These are phyloP conservation scores for Acridotheres tristis DNA, from an alignment of 2,797 vertebrate genomes.

Conservation along the genomic window DNA sequence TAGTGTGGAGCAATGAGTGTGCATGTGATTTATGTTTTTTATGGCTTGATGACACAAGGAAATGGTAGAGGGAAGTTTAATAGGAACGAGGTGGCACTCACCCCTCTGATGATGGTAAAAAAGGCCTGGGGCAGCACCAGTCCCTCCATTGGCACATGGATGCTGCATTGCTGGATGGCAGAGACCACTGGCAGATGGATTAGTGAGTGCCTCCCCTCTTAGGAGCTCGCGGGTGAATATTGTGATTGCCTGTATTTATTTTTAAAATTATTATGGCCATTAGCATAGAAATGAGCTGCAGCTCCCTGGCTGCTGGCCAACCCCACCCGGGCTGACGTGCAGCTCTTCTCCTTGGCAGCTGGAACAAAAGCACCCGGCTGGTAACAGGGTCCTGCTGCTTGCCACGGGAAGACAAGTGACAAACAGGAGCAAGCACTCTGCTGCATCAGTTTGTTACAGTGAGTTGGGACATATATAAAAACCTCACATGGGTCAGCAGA, in stretches of 20 bases:
- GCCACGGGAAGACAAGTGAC: not conserved
- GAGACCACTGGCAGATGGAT: not conserved
- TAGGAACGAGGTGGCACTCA: not conserved
- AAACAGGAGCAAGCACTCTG: not conserved
- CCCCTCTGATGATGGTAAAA: not conserved
- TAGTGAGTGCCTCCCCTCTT: not conserved
- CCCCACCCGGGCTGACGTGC: not conserved
- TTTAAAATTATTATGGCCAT: slow-evolving; percentile 48
- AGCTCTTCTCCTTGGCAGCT: not conserved
- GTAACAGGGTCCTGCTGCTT: not conserved
- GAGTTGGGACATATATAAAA: not conserved
- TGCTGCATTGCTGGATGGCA: not conserved
- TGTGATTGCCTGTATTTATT: slow-evolving; percentile 49
- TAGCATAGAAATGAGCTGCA: slow-evolving; percentile 61
- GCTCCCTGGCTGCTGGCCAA: slow-evolving; percentile 55
- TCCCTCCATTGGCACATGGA: accelerated
- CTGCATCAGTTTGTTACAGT: not conserved
- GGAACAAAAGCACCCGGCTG: not conserved
- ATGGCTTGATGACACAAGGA: not conserved
- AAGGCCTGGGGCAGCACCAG: not conserved
- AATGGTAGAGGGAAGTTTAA: not conserved
- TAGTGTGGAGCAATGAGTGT: not conserved
- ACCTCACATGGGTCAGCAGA: not conserved
- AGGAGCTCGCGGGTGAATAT: not conserved
- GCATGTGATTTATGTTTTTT: not conserved